Base-by-base conservation (phyloP, 1,140 invertebrate species). In the Eupeodes corollae region DNA sequence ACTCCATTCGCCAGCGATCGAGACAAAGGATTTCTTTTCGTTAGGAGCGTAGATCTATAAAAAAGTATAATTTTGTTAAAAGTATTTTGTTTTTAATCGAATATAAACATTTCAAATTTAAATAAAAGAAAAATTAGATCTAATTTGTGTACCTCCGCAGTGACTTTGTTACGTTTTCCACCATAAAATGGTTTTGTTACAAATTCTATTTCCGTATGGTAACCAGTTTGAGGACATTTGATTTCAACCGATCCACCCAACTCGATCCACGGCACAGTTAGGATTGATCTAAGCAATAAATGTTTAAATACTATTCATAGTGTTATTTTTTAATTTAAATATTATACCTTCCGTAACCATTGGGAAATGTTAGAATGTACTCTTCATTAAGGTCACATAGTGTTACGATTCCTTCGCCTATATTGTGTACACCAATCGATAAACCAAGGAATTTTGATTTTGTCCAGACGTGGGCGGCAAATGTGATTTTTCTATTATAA, bases 391-490 rank as follows among this genome's bases (percentile, higher is more conserved):
- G 75, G 47, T 92, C 81, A 40, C 92, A 67, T 3, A 97, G 72
- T 14, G 80, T 83, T 6, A 98, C 83, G 42, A 79, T 77, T 2
- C 91, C 87, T 54, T 83, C 79, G 5, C 88, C 88, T 30, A 91
- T 84, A 63, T 91, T 89, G 54, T 90, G 86, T 1, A 91, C 88
- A 9, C 87, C 92, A 55, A 98, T 90, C 14, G 91, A 95, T 33
- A 98, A 75, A 1, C 95, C 94, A 32, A 98, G 78, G 72, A 98
- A 98, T 73, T 96, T 96, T 52, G 93, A 96, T 71, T 97, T 98
- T 14, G 94, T 98, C 84, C 91, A 98, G 40, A 98, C 91, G 61
- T 91, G 91, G 6, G 91, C 91, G 59, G 87, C 84, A 69, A 97
- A 91, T 63, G 83, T 84, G 43, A 97, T 91, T 51, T 84, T 79